Percentiles rank a stretch among this genome's conserved stretches.
Conservation (phyloP, 2,888 invertebrate species). For the Crocallis elinguaria region DNA sequence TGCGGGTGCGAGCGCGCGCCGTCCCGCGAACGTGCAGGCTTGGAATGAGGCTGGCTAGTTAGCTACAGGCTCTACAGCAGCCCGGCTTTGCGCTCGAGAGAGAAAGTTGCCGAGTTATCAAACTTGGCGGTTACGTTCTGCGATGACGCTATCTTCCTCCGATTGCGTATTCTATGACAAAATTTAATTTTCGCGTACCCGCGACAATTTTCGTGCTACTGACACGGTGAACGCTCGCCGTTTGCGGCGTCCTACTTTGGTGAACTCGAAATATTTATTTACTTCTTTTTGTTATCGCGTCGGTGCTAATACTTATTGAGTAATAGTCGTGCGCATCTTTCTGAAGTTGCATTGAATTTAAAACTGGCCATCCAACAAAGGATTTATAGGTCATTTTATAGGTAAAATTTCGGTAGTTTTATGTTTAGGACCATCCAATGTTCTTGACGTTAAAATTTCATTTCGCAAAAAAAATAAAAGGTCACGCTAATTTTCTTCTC, state of each 20-base stretch:
- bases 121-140: conserved; percentile 80
- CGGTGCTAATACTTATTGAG: conserved; percentile 23
- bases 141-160: conserved; percentile 78
- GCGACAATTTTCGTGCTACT: conserved; percentile 69
- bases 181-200: conserved; percentile 72
- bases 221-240: conserved; percentile 71
- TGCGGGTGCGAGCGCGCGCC: conserved; percentile 61
- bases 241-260: conserved; percentile 64
- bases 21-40: conserved; percentile 69
- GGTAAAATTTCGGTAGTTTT: no score
- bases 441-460: no score
- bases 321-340: conserved; percentile 33
- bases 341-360: conserved; percentile 23
- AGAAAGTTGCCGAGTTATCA: conserved; percentile 82
- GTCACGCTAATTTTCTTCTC: no score
- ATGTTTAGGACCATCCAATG: no score
- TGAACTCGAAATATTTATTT: conserved; percentile 50
- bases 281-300: conserved; percentile 31
- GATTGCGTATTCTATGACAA: conserved; percentile 82
- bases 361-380: conserved; percentile 1
- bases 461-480: no score
- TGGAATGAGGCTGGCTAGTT: conserved; percentile 71
- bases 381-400: no score
- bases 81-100: conserved; percentile 57
- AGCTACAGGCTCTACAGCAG: conserved; percentile 47